Base-by-base conservation (phyloP, 2,113 vertebrate species). In the Grallaria varia region DNA sequence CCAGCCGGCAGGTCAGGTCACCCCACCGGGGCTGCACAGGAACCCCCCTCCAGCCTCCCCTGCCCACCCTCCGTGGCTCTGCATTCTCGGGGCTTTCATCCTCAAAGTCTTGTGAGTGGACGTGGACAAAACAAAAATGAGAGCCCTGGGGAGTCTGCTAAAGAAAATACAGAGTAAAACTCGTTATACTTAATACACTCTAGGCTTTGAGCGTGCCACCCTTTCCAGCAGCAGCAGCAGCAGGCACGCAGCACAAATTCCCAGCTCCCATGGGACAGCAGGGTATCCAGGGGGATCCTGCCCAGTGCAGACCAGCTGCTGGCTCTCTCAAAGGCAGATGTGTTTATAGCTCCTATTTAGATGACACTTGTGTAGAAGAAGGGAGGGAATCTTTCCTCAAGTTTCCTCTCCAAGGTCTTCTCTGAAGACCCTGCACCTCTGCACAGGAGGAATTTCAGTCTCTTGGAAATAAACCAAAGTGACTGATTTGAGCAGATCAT, bases 301-400 rank as follows among this genome's bases (percentile, higher is more conserved):
- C 17, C 89, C 74, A 42, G 30, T 0, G 19, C 40, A 7, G 30
- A 24, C 49, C 53, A 39, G 18, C 0, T 23, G 31, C 3, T 19
- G 66, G 28, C 56, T 62, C 25, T 30, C 27, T 19, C 49, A 62
- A 9, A 63, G 25, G 35, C 2, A 60, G 31, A 47, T 4, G 12
- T 0, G 19, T 45, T 14, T 25, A 39, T 1, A 4, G 7, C 33
- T 60, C 21, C 27, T 21, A 2, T 4, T 45, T 10, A n/a, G 35
- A 20, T 10, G 6, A 22, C 12, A 31, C 13, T 63, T 55, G 44
- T 8, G 0, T 0, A 72, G 49, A 35, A 62, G 16, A 14, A 75
- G 25, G 53, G 5, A 72, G 42, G 22, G 39, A 89, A 62, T 40
- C 24, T 52, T 12, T 4, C 12, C n/a, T 55, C 14, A 22, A 69